Base-by-base conservation (phyloP, 1,140 invertebrate species). In the Zaprionus taronus region DNA sequence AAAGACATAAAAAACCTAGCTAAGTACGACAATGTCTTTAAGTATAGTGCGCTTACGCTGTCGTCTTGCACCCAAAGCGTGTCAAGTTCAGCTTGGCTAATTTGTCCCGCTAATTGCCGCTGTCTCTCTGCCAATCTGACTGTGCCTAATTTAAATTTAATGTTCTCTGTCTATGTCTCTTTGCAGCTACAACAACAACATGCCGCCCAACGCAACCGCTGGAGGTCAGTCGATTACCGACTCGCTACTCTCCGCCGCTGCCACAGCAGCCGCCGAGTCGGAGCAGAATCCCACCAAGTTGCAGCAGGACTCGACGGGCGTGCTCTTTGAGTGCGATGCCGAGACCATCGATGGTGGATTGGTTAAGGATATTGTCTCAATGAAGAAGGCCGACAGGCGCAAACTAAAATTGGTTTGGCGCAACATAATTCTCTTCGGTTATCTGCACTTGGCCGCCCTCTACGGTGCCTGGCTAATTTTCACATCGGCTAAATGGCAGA, bases 341-440 rank as follows among this genome's bases (percentile, higher is more conserved):
- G 81, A 94, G 41, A 95, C 94, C 31, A 93, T 93, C 61, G 94
- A 95, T 55, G 92, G 95, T 53, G 94, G 93, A 5, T 83, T 95
- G 5, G 87, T 93, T 31, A 93, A 93, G 77, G 84, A 83, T 57
- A 76, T 82, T 49, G 90, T 94, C 51, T 93, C 94, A 63, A 61
- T 92, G 61, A 93, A 93, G 51, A 87, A 91, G 68, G 91, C 92
- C 11, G 89, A 93, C 20, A 91, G 78, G 53, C 91, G 93, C 38
- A 93, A 94, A 79, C 85, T 94, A 7, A 85, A 96, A 82, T 95
- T 98, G 28, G 98, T 99, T 0, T 99, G 98, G 98, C 95, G 96
- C 81, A 99, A 99, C 93, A 97, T 99, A 11, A 93, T 96, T 6
- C 93, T 98, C 1, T 99, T 99, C 92, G 87, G 93, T 7, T 95